Base-by-base conservation (phyloP, 2,113 vertebrate genomes). In the Amazona vittata region DNA sequence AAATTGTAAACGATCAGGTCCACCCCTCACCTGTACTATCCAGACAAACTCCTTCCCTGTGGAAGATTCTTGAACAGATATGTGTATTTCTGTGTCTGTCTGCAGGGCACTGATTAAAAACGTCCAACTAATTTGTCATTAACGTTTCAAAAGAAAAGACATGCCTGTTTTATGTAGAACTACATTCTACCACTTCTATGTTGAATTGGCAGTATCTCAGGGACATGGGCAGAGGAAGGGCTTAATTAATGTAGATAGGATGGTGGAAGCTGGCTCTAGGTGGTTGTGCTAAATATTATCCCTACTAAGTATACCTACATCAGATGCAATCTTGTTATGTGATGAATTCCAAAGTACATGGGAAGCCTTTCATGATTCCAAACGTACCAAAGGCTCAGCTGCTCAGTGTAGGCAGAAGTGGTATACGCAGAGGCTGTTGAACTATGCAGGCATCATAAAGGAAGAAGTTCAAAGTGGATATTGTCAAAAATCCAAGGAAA, bases 401-500 rank as follows among this genome's bases (percentile, higher is more conserved):
- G 80, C 46, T 94, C 19, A 33, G 53, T 74, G 85, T 73, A 83
- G 69, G 82, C 29, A 79, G 82, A 15, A 74, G 12, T 3, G 26
- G 57, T 35, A 21, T 37, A 29, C 49, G 22, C 75, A 93, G 83
- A 86, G 43, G 11, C 21, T 44, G 49, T 46, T 83, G 47, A 94
- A 12, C 26, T 74, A 3, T 70, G 37, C 19, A 77, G 15, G 31
- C 31, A 57, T 69, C 68, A 6, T 46, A 73, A 81, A 82, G 20
- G 44, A 92, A 82, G 46, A 53, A 49, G 22, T 39, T 28, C 10
- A 18, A 75, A 68, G 39, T 28, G 39, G 18, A 76, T 82, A 31
- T 9, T 89, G 44, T 50, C 62, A 95, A 87, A 94, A 91, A 60
- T 69, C 15, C 22, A 78, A 65, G 35, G 33, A 94, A 89, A 53